Conservation (phyloP, 1,140 invertebrate genomes). For the Lordiphosa mommai region DNA sequence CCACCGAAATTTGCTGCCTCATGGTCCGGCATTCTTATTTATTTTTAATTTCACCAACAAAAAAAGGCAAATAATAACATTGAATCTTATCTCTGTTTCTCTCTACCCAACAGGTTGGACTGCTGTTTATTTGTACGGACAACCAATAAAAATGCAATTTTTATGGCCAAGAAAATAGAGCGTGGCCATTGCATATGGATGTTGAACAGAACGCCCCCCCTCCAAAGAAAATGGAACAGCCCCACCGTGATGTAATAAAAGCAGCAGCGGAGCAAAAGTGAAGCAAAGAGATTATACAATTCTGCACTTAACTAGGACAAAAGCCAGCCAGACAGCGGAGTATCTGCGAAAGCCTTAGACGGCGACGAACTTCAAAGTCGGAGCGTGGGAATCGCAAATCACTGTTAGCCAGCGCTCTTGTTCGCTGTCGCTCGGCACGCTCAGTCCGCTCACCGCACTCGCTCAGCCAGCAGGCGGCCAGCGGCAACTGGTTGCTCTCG, state of each 20-base stretch:
- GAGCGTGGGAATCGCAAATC: constrained; percentile 72
- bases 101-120: constrained; percentile 11
- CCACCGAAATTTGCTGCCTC: constrained; percentile 34
- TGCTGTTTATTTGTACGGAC: constrained; percentile 42
- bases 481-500: constrained; percentile 14
- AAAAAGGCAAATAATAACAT: constrained; percentile 26
- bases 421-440: constrained; percentile 7
- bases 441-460: constrained; percentile 18
- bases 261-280: constrained; percentile 62
- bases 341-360: constrained; percentile 53
- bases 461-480: constrained; percentile 16
- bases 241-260: constrained; percentile 53
- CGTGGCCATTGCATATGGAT: constrained; percentile 48
- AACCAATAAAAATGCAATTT: constrained; percentile 63
- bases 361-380: constrained; percentile 62
- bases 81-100: constrained; percentile 10
- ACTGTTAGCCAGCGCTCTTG: constrained; percentile 16
- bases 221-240: constrained; percentile 51
- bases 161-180: constrained; percentile 66
- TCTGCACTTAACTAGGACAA: constrained; percentile 65
- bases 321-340: constrained; percentile 18
- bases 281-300: constrained; percentile 68
- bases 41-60: constrained; percentile 72
- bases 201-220: constrained; percentile 41
- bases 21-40: constrained; percentile 51